These are phyloP conservation scores for Bufo gargarizans DNA, from an alignment of 2,113 vertebrate species.

Conservation along the genomic window DNA sequence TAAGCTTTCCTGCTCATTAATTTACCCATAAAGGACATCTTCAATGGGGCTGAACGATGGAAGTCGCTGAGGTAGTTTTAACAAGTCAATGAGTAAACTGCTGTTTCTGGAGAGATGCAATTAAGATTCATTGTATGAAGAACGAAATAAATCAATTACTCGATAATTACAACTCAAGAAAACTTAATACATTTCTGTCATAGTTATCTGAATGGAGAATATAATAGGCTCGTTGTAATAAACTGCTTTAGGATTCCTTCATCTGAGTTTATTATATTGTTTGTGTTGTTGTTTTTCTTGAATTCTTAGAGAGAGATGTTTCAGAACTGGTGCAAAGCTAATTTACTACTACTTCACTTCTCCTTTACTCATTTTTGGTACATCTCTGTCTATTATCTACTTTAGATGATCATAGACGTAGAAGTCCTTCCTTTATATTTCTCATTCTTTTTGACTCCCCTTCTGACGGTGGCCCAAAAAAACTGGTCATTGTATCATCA, in stretches of 20 bases:
- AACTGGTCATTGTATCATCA: too few relatives aligned
- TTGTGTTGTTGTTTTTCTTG: too few relatives aligned
- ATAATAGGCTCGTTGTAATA: neutral
- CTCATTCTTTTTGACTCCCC: too few relatives aligned
- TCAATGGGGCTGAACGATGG: neutral
- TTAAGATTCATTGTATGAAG: neutral
- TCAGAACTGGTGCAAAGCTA: too few relatives aligned
- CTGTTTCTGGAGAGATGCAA: neutral
- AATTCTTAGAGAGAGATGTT: too few relatives aligned
- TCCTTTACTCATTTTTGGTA: too few relatives aligned
- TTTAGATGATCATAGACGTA: too few relatives aligned
- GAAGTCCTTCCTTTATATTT: too few relatives aligned
- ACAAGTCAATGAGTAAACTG: constrained; percentile 37
- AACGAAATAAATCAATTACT: neutral
- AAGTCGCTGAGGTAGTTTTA: neutral
- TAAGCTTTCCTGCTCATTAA: constrained; percentile 30
- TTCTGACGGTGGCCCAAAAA: too few relatives aligned
- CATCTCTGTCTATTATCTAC: too few relatives aligned
- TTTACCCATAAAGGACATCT: constrained; percentile 8
- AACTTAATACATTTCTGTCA: neutral
- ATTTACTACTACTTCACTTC: too few relatives aligned
- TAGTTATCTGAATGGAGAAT: neutral
- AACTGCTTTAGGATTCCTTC: neutral
- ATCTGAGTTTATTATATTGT: too few relatives aligned
- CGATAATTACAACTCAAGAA: neutral